These are phyloP conservation scores for Copsychus sechellarum DNA, from an alignment of 2,113 vertebrate genomes.

Conservation along the genomic window DNA sequence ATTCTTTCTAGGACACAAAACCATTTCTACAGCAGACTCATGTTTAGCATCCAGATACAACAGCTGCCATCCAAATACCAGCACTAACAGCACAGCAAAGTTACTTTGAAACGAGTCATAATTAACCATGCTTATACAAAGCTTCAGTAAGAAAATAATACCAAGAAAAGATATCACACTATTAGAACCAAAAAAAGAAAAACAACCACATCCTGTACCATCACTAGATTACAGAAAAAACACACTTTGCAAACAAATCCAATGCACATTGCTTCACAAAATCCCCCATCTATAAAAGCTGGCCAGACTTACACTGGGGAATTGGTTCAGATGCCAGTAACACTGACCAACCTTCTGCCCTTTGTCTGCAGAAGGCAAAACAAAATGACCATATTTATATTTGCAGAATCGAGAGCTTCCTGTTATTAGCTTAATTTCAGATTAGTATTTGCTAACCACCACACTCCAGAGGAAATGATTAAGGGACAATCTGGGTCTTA, in stretches of 20 bases:
- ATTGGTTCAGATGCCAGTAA: constrained; percentile 19
- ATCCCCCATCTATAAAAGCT: neutral
- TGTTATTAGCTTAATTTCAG: constrained; percentile 47
- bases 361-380: constrained; percentile 25
- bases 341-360: constrained; percentile 18
- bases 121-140: constrained; percentile 43
- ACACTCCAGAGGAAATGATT: constrained; percentile 52
- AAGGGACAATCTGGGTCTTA: neutral
- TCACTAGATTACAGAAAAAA: constrained; percentile 5
- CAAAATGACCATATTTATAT: neutral
- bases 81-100: constrained; percentile 38
- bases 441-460: constrained; percentile 43
- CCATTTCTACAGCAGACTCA: neutral
- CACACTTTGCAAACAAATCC: neutral
- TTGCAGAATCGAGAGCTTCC: constrained; percentile 32
- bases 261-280: constrained; percentile 22
- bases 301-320: neutral
- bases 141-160: neutral
- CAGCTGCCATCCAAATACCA: constrained; percentile 22
- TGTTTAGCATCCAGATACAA: neutral
- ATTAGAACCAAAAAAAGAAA: neutral
- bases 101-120: constrained; percentile 22
- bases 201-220: neutral
- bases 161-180: neutral
- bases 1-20: neutral